Percentiles rank a stretch among this genome's conserved stretches.
These are phyloP conservation scores for Ranitomeya imitator DNA, from an alignment of 2,113 vertebrate species.

Conservation along the genomic window DNA sequence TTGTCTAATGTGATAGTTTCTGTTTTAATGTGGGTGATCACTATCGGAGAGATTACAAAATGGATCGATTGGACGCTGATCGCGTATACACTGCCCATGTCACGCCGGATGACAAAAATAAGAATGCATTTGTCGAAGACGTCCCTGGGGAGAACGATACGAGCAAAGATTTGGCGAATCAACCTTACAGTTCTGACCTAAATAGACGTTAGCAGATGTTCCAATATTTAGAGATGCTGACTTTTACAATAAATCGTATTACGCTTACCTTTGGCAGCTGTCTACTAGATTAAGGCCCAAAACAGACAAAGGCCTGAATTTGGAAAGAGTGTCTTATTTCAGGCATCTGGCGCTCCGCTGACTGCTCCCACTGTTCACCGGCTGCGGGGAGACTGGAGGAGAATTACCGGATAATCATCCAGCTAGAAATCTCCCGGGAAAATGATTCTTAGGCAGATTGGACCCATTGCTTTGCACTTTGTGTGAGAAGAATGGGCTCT, in stretches of 20 bases:
- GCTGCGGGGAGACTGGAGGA: not conserved
- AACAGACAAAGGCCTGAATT: slow-evolving; percentile 44
- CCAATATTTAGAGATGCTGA: slow-evolving; percentile 51
- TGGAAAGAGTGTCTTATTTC: slow-evolving; percentile 45
- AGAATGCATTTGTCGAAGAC: slow-evolving; percentile 8
- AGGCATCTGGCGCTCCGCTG: slow-evolving; percentile 36
- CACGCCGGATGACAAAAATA: slow-evolving; percentile 1
- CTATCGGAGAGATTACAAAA: slow-evolving; percentile 35
- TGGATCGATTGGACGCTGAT: slow-evolving; percentile 3
- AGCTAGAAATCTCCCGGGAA: not conserved
- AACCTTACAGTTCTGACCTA: slow-evolving; percentile 48
- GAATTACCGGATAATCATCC: slow-evolving; percentile 4
- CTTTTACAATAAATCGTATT: slow-evolving; percentile 54
- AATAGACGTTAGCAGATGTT: slow-evolving; percentile 55
- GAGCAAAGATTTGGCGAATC: slow-evolving; percentile 49
- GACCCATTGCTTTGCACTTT: not conserved
- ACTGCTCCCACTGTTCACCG: slow-evolving; percentile 12
- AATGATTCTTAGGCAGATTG: too few relatives aligned
- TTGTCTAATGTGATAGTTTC: slow-evolving; percentile 51
- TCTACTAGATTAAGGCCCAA: slow-evolving; percentile 47
- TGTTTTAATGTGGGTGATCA: slow-evolving; percentile 34
- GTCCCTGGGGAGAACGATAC: not conserved
- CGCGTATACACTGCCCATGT: not conserved
- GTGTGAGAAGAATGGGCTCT: not conserved
- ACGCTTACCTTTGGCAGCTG: slow-evolving; percentile 55